These are phyloP conservation scores for Notiomystis cincta DNA, from an alignment of 2,113 vertebrate species.

Conservation along the genomic window DNA sequence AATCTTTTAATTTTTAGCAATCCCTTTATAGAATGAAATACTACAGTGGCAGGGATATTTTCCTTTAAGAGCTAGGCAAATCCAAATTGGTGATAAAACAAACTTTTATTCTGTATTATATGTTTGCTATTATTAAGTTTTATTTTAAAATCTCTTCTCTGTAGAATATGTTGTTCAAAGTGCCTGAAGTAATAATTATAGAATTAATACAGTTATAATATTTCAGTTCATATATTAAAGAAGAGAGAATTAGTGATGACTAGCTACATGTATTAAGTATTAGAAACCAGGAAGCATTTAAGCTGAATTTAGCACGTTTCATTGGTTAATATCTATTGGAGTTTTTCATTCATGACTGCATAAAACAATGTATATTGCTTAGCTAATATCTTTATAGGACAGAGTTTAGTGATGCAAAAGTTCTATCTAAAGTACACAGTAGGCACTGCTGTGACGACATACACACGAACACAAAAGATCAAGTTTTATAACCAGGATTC, in stretches of 20 bases:
- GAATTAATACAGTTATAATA: neutral
- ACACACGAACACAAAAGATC: neutral
- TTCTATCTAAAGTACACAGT: neutral
- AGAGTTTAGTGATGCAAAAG: neutral
- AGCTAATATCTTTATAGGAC: neutral
- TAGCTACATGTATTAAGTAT: neutral
- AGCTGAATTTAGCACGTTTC: neutral
- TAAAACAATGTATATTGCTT: neutral
- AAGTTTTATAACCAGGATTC: neutral
- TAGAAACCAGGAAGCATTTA: neutral
- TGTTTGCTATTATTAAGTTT: neutral
- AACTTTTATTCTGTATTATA: neutral
- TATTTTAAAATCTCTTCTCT: neutral
- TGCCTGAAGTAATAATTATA: neutral
- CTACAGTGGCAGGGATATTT: neutral
- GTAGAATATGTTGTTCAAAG: neutral
- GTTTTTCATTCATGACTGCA: neutral
- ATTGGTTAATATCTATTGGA: neutral
- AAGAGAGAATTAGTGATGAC: neutral
- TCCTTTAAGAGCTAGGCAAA: neutral
- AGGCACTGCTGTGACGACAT: neutral
- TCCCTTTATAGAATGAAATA: neutral
- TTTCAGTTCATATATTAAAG: neutral
- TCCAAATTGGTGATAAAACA: neutral
- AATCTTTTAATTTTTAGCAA: slow-evolving; percentile 39